Conservation (phyloP, 2,888 invertebrate species). For the Drosophila formosana region DNA sequence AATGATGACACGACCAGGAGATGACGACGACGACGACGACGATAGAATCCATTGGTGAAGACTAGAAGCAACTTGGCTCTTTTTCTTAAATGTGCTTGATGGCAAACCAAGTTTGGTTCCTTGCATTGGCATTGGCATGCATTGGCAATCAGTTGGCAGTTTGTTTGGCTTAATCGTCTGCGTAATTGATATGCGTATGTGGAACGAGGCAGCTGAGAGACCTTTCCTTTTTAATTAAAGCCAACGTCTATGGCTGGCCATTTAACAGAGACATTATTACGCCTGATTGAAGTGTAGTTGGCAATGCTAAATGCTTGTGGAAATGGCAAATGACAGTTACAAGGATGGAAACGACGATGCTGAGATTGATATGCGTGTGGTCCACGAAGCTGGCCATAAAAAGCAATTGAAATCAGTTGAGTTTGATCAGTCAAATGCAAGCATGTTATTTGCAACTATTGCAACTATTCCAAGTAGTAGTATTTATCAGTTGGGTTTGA, state of each 20-base stretch:
- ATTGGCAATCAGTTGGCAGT: slow-evolving; percentile 79
- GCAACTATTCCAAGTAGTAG: too few relatives aligned
- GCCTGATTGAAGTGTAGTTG: slow-evolving; percentile 25
- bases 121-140: slow-evolving; percentile 62
- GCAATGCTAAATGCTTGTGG: slow-evolving; percentile 60
- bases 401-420: neutral
- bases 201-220: slow-evolving; percentile 7
- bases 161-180: slow-evolving; percentile 79
- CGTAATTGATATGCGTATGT: slow-evolving; percentile 73
- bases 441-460: too few relatives aligned
- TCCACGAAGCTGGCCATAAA: slow-evolving; percentile 11
- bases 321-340: slow-evolving; percentile 55
- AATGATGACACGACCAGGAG: slow-evolving; percentile 66
- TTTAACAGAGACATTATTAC: slow-evolving; percentile 75
- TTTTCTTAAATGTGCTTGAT: slow-evolving; percentile 7
- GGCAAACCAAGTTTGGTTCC: slow-evolving; percentile 38
- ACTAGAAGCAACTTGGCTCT: slow-evolving; percentile 18
- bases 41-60: slow-evolving; percentile 9
- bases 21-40: slow-evolving; percentile 22
- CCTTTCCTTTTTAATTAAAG: slow-evolving; percentile 69
- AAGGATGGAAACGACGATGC: slow-evolving; percentile 55
- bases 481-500: neutral
- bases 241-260: slow-evolving; percentile 61
- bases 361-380: slow-evolving; percentile 61
- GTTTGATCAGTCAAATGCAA: too few relatives aligned